Percentiles rank a stretch among this genome's conserved stretches.
Conservation (phyloP, 2,113 vertebrate species). For the Oreotrochilus melanogaster region DNA sequence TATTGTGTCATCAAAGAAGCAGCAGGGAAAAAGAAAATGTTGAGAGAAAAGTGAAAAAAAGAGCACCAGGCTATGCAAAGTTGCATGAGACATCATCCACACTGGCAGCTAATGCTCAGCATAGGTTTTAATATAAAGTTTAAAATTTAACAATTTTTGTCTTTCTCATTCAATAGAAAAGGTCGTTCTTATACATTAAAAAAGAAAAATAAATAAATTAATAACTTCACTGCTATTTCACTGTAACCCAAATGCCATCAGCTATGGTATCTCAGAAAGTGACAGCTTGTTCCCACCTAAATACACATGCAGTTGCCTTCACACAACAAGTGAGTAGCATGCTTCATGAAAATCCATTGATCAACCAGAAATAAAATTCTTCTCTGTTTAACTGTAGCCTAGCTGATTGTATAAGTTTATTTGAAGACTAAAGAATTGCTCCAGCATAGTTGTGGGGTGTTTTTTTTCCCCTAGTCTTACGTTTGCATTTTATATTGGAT, state of each 20-base stretch:
- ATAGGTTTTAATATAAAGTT: not conserved
- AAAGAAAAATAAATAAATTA: not conserved
- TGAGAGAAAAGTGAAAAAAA: not conserved
- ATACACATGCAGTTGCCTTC: not conserved
- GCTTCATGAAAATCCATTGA: not conserved
- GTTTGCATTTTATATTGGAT: not conserved
- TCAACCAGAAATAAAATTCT: not conserved
- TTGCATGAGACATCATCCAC: not conserved
- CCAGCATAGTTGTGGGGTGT: not conserved
- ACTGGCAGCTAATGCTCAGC: not conserved
- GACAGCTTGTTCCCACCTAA: not conserved
- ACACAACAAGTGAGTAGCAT: not conserved
- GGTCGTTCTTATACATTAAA: not conserved
- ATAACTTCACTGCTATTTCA: not conserved
- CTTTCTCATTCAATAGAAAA: not conserved
- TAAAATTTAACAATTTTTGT: not conserved
- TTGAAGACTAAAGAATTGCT: not conserved
- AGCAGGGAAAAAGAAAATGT: not conserved
- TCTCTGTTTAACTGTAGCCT: not conserved
- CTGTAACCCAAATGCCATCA: not conserved
- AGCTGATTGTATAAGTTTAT: not conserved
- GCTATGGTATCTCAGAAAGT: not conserved
- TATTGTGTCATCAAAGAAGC: not conserved
- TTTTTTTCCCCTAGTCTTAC: not conserved
- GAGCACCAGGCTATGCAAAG: not conserved